Evolutionary conservation across 2,888 invertebrate genomes (phyloP), one percentile per base, ranked within the genome.

Genomic region (Cephus sareptanus): DNA sequence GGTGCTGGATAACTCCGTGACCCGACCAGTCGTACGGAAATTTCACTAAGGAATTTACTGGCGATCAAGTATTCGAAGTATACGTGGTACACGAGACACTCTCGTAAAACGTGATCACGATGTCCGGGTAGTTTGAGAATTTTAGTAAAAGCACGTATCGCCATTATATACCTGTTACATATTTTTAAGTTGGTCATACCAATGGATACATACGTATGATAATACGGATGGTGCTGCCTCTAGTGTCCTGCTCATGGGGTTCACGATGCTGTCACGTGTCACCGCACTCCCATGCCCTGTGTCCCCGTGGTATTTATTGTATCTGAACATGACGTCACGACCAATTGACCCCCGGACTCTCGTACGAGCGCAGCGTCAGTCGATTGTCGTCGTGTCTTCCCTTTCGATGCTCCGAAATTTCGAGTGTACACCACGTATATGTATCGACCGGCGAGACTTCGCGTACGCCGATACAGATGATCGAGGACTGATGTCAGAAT

Each of bases 331-430:
- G 31, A 71, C 71, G 71, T 71, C 86, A 87, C 83, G 84, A 81
- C 81, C 87, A 87, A 85, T 85, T 85, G 85, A 86, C 85, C 86
- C 86, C 82, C 6, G n/a, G 23, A 74, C 34, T 74, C 23, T 37
- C n/a, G 35, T 74, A 34, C 23, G 37, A 35, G 35, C 23, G 2
- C 56, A 56, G 56, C 23, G 23, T 56, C 23, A 56, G 0, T 35
- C 23, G 56, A 31, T 71, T 71, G 30, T 71, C 71, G 30, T 34
- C 71, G 30, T 34, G 31, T 13, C 71, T 34, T 34, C 71, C 11
- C 30, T 33, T 4, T 31, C n/a, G 30, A 71, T 3, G 40, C 40
- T 40, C 71, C 31, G 71, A 71, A 13, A n/a, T 71, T 71, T 30
- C 30, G 30, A 30, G 71, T 6, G 71, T 56, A 3, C 15, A 23